A percentile compares a stretch with the other conserved stretches of the same genome.
These are phyloP conservation scores for Burhinus bistriatus DNA, from an alignment of 2,113 vertebrate genomes.

Conservation along the genomic window DNA sequence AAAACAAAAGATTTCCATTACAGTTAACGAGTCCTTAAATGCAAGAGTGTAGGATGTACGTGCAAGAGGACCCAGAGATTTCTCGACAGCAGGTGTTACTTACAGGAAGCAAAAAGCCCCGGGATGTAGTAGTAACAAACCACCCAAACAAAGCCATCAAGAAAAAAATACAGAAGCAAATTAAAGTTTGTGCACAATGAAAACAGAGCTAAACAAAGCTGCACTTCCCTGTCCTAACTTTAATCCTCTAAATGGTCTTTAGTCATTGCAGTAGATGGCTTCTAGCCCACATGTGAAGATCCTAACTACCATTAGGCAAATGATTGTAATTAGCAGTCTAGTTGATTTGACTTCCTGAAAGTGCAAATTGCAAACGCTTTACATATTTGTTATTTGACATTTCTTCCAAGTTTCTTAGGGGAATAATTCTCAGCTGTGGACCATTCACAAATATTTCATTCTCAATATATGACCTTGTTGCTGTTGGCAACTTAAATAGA, in stretches of 20 bases:
- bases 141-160: background rate
- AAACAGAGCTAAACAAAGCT: background rate
- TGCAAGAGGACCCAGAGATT: background rate
- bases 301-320: background rate
- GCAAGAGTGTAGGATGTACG: background rate
- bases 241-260: background rate
- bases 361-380: background rate
- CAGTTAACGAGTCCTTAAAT: background rate
- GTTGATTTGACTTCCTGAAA: background rate
- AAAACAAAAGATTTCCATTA: background rate
- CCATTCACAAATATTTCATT: background rate
- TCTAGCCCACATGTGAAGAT: background rate
- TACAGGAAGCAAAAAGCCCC: background rate
- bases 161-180: background rate
- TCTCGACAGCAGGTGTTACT: background rate
- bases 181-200: background rate
- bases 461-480: background rate
- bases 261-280: background rate
- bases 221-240: background rate
- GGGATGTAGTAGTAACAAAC: background rate
- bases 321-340: background rate
- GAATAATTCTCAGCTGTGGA: background rate
- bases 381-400: background rate
- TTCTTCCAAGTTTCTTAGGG: background rate
- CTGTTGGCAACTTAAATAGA: background rate